Evolutionary conservation across 2,888 invertebrate genomes (phyloP).

Genomic region (Acrobasis consociella): DNA sequence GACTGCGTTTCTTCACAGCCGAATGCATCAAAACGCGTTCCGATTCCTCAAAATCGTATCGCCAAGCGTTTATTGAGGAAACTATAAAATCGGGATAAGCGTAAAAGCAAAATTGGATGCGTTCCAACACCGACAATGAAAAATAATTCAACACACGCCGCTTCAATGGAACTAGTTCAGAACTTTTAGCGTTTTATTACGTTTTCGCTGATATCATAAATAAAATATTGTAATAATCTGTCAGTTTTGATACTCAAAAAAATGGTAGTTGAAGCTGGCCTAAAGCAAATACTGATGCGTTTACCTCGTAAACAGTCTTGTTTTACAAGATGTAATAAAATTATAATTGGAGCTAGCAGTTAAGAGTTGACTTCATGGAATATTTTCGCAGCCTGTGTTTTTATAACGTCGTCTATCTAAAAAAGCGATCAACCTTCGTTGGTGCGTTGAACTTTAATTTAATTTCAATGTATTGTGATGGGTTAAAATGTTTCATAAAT

Average conservation of each 20-base stretch:
- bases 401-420: neutral
- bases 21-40: constrained; percentile 25
- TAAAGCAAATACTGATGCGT: constrained; percentile 3
- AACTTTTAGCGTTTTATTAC: constrained; percentile 51
- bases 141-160: constrained; percentile 69
- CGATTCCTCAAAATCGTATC: constrained; percentile 51
- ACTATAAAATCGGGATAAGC: constrained; percentile 78
- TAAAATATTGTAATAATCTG: constrained; percentile 27
- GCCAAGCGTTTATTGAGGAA: constrained; percentile 76
- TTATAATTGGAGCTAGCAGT: neutral
- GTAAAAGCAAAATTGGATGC: constrained; percentile 75
- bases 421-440: neutral
- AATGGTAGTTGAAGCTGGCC: neutral
- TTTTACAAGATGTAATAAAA: neutral
- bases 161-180: constrained; percentile 42
- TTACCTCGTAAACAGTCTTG: constrained; percentile 4
- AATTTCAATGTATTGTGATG: neutral
- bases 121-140: constrained; percentile 74
- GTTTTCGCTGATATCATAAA: constrained; percentile 41
- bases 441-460: neutral
- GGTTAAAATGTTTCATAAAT: neutral
- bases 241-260: constrained; percentile 1
- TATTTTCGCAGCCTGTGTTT: neutral
- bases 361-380: neutral
- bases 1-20: constrained; percentile 9